Evolutionary conservation across 1,140 invertebrate species (phyloP), one percentile per base, ranked within the genome.

Genomic region (Leptinotarsa lineolata): DNA sequence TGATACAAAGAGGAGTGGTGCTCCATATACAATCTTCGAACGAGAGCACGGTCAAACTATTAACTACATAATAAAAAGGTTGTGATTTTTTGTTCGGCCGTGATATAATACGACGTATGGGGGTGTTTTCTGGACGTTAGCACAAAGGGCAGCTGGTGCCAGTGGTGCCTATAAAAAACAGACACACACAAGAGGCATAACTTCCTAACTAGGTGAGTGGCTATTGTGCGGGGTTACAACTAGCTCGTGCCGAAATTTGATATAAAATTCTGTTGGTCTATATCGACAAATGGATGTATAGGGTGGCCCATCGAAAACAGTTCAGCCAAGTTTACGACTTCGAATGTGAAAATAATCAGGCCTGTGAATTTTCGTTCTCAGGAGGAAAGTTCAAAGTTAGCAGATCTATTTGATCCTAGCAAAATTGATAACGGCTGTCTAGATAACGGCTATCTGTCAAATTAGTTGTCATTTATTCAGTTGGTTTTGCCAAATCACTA

Each of bases 131-230:
- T 54, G 48, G 48, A 54, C 48, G n/a, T 54, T 54, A 15, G 48
- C 48, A 54, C 48, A 54, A 54, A 54, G 48, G n/a, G 48, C 48
- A 54, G 48, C 48, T 54, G 48, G 48, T 54, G 48, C 48, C 48
- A 54, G 48, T 54, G n/a, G 48, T 54, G 48, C 48, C 48, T 54
- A 54, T 54, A 54, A 54, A 54, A 54, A 54, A 54, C 48, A 54
- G 48, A 54, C 15, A 54, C 48, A 54, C 48, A 54, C 15, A 15
- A 54, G 48, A 54, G 48, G 15, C 48, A 16, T 54, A 54, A 54
- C 48, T 54, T 54, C 48, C 48, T n/a, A 54, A 54, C 48, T n/a
- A 54, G 48, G 48, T 54, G 48, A 54, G 48, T 54, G n/a, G 48
- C 15, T 54, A 54, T 54, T 54, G 48, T 54, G 48, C n/a, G 4